Evolutionary conservation across 2,888 invertebrate species (phyloP), one percentile per base, ranked within the genome.

Genomic region (Euzetes globulus): DNA sequence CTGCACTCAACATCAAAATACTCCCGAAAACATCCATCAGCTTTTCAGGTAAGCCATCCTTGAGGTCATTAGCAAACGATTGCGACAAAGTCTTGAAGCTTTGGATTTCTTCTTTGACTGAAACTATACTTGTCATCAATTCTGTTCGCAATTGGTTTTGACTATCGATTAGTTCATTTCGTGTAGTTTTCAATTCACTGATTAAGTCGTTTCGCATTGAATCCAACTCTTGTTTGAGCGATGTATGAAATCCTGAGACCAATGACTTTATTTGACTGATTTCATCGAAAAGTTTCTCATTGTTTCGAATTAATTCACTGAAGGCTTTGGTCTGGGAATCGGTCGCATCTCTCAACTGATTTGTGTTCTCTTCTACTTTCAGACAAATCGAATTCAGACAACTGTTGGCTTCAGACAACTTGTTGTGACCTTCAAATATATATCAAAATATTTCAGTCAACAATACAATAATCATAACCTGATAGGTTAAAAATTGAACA

Each of bases 21-120:
- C 63, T n/a, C 1, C 63, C 63, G 33, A 63, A 63, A 11, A 63
- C 63, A 29, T 63, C 63, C 63, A 63, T 63, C 29, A 63, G 29
- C 17, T 63, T 63, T 25, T 63, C 63, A 5, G 63, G 63, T n/a
- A 63, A 33, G 29, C 29, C 9, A n/a, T 63, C 63, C 33, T 63
- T 63, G 1, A 63, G 27, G 17, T 63, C 63, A 15, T 27, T n/a
- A 11, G 63, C 63, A 11, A 63, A 63, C 4, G 15, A 17, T 29
- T 63, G 27, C 27, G 29, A 63, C 33, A 29, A 29, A 33, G 5
- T 63, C 29, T 63, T 29, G 1, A 63, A n/a, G 25, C n/a, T 63
- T 29, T 29, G 17, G 29, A 63, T n/a, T n/a, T 63, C 63, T 9
- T 63, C 63, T 63, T 15, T 63, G 33, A 63, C 29, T 5, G 29